Evolutionary conservation across 2,888 invertebrate genomes (phyloP), one percentile per base, ranked within the genome.

Genomic region (Sussaba pulchella): DNA sequence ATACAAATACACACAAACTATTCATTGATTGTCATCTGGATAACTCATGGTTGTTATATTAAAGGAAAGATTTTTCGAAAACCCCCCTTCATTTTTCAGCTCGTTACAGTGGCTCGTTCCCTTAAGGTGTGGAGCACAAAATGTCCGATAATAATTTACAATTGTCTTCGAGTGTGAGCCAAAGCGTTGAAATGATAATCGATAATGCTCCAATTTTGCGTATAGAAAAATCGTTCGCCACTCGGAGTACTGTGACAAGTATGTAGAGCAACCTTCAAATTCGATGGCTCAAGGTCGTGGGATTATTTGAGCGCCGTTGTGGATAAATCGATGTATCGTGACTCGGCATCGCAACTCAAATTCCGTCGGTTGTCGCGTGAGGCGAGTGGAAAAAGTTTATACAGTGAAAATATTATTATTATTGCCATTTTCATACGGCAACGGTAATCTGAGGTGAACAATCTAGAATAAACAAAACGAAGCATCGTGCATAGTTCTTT

Each of bases 381-480:
- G 61, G 50, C 59, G 14, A 45, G 2, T 31, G 31, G 10, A 52
- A 47, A 61, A 19, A 9, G 9, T 8, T 21, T 39, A 61, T n/a
- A 59, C 45, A 63, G 14, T 31, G 31, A 6, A 26, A n/a, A 41
- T 6, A 61, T 47, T 9, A 5, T n/a, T 54, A 61, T 63, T 47
- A 63, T 61, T 31, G 12, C 39, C 67, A 50, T 75, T 72, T 63
- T 69, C 50, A 47, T 54, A 39, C 59, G 54, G n/a, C 31, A 6
- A 2, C 26, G 19, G 31, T n/a, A 26, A 78, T 73, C 61, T 24
- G 21, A 36, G 41, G 69, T 70, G 47, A 31, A 19, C 39, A 24
- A 57, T 61, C 78, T 73, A 21, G 19, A 74, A 61, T 21, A 63
- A 77, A 81, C 45, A 43, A 69, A 64, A 39, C 36, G 69, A 63